Conservation (phyloP, 2,113 vertebrate genomes). For the Todiramphus saurophagus region DNA sequence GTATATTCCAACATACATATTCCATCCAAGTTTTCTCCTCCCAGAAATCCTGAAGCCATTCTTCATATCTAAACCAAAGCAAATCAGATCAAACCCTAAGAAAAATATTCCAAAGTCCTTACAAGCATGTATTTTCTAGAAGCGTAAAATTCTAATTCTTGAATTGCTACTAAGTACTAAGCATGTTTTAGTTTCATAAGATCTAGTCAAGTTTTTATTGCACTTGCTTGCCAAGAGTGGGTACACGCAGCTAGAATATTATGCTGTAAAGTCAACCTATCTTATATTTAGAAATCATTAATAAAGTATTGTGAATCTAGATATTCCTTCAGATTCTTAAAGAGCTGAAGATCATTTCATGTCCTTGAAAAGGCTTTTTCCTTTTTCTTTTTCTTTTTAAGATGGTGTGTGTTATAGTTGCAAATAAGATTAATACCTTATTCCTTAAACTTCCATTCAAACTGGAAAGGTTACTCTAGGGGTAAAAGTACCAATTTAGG, state of each 20-base stretch:
- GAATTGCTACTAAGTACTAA: neutral
- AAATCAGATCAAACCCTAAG: neutral
- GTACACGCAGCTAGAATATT: neutral
- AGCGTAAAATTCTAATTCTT: neutral
- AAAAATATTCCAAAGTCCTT: neutral
- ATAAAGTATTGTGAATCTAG: neutral
- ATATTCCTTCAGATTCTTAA: neutral
- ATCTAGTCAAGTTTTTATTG: neutral
- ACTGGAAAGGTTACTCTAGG: neutral
- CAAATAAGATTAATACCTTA: neutral
- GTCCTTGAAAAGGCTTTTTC: neutral
- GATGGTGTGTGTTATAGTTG: neutral
- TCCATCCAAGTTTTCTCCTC: neutral
- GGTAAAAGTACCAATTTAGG: neutral
- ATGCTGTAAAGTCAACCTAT: neutral
- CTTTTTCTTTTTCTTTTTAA: neutral
- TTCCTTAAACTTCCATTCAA: neutral
- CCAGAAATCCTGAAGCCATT: neutral
- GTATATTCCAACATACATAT: neutral
- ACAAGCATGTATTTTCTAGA: neutral
- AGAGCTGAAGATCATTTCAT: neutral
- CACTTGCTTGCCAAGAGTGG: neutral
- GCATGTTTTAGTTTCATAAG: neutral
- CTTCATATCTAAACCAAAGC: neutral
- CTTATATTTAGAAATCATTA: neutral